Evolutionary conservation across 2,113 vertebrate genomes (phyloP), one percentile per base, ranked within the genome.

Genomic region (Corydoras sp.): DNA sequence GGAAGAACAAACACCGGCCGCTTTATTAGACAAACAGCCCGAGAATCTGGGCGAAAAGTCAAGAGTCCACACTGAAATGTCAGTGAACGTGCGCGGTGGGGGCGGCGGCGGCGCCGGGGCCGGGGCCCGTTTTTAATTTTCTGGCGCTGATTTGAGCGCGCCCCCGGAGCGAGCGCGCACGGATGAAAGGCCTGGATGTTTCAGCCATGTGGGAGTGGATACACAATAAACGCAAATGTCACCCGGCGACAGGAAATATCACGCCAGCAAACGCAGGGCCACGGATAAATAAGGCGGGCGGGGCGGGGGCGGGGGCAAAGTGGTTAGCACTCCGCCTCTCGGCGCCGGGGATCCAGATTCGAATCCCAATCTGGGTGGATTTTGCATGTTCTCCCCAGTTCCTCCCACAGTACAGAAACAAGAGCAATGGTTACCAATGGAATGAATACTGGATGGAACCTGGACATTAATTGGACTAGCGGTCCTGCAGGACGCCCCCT

Each of bases 31-130:
- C 71, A 65, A 76, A 72, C 69, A 69, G 74, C 66, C 60, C 68
- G 61, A 76, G 67, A 58, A 76, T n/a, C 83, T 81, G 65, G 68
- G 73, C 55, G 76, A 74, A 77, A 83, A 80, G 82, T 81, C 78
- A 83, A 86, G 74, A 83, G 70, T 79, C 83, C 77, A 76, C 64
- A 81, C 82, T 43, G 4, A 84, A 82, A 86, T 83, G 83, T 88
- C 85, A 81, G 77, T 79, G 77, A 80, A 81, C 76, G 79, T 74
- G 77, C 62, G 78, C 84, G n/a, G n/a, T n/a, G n/a, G n/a, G n/a
- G n/a, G 83, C 80, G 77, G 78, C 78, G 10, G 70, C 73, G 32
- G 14, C 9, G 83, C 79, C 76, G 77, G 79, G 10, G 69, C 74
- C 4, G 7, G 35, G 35, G 35, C 58, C 8, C 68, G 67, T 59